Base-by-base conservation (phyloP, 1,140 invertebrate species). In the Ips nitidus region DNA sequence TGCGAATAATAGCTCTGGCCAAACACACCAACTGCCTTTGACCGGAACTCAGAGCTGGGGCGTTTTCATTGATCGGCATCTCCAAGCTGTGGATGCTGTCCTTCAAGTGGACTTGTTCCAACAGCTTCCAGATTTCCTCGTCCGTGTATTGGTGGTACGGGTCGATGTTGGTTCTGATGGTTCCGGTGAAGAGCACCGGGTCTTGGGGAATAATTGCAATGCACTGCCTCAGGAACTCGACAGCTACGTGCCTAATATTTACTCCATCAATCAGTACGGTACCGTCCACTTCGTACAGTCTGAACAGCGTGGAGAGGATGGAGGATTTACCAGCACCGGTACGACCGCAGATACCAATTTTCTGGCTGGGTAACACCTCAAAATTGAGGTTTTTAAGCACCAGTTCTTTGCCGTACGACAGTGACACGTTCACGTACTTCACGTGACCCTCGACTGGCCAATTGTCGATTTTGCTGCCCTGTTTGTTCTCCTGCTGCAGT, bases 1-100 rank as follows among this genome's bases (percentile, higher is more conserved):
- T 87, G 22, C 88, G 82, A 0, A 94, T 78, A 41, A 94, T 83
- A 1, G 92, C 91, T 72, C 92, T 81, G 1, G 91, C 91, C 71
- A 94, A 80, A 75, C 92, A 94, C 1, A 95, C 76, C 4, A 95
- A 80, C 76, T 94, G 93, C 41, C 90, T 82, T 79, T 94, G 91
- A 1, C 92, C 92, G 8, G 91, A 86, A 66, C 89, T 92, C 69
- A 93, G 89, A 79, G 91, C 92, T 3, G 81, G 76, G 0, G 90
- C 90, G 40, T 88, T 87, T 76, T 91, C 89, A 2, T 83, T 80
- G 43, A 91, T 84, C 58, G 73, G 76, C 61, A 37, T 69, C 55
- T 76, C 72, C 6, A 82, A 73, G 56, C 70, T 66, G n/a, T 69
- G 64, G n/a, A 79, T 71, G 2, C 71, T 62, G 22, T 73, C 47